A percentile compares a stretch with the other conserved stretches of the same genome.
Evolutionary conservation across 1,140 invertebrate genomes (phyloP).

Genomic region (Micrasema minimum): DNA sequence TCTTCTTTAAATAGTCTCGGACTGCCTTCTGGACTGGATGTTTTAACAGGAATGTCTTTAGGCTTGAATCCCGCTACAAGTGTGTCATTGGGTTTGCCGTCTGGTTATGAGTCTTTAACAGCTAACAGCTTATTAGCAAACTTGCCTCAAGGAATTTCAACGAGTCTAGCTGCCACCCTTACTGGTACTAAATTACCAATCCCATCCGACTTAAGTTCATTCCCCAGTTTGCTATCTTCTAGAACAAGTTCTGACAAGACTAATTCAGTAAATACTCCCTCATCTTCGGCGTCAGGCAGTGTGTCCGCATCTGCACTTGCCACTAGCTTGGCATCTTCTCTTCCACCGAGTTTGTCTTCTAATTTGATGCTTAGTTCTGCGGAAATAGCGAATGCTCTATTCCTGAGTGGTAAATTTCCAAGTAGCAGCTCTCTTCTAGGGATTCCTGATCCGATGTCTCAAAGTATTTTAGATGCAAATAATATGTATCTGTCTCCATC

Average conservation of each 20-base stretch:
- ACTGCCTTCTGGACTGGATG: constrained; percentile 63
- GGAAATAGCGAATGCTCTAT: constrained; percentile 71
- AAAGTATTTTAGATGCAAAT: constrained; percentile 74
- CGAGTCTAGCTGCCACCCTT: constrained; percentile 61
- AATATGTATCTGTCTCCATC: constrained; percentile 74
- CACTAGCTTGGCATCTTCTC: constrained; percentile 56
- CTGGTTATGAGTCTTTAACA: constrained; percentile 58
- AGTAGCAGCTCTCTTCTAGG: constrained; percentile 67
- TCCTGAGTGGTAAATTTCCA: constrained; percentile 70
- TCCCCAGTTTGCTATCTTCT: constrained; percentile 60
- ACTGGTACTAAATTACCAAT: constrained; percentile 61
- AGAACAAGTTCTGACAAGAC: constrained; percentile 60
- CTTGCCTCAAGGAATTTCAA: constrained; percentile 60
- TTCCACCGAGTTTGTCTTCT: constrained; percentile 66
- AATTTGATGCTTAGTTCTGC: constrained; percentile 70
- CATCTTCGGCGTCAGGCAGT: constrained; percentile 49
- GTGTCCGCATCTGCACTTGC: constrained; percentile 37
- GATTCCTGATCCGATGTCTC: constrained; percentile 75
- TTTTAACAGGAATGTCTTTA: constrained; percentile 66
- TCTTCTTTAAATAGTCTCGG: constrained; percentile 57
- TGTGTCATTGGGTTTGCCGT: constrained; percentile 60
- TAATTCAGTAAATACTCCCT: constrained; percentile 52
- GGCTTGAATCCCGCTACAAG: constrained; percentile 60
- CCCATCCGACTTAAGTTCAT: constrained; percentile 57
- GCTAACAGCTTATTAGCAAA: constrained; percentile 64